Evolutionary conservation across 2,113 vertebrate species (phyloP), one percentile per base, ranked within the genome.

Genomic region (Halichoerus grypus): DNA sequence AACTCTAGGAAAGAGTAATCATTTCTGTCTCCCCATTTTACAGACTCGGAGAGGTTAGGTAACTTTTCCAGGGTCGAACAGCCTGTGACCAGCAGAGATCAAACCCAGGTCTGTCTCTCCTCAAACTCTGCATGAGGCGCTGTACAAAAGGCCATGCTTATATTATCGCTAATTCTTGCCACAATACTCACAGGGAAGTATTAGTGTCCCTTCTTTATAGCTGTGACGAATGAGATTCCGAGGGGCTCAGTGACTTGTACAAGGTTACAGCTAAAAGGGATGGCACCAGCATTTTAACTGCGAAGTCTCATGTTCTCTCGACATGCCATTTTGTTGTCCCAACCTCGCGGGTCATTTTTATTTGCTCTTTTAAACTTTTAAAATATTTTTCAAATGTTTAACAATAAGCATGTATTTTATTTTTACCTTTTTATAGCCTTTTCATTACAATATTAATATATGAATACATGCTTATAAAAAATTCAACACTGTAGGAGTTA

Each of bases 391-490:
- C 57, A 91, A 63, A 69, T 84, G 42, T 93, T 94, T 61, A 39
- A 76, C 74, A 71, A 59, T 80, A 57, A 76, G 3, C 55, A 63
- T 42, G 18, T 53, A 51, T 88, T 93, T 97, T 94, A 63, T n/a
- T 80, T 93, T 71, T 72, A 21, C 59, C 39, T 83, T 72, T 92
- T 96, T 93, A 94, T 95, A 69, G 67, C 16, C 65, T 92, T 80
- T 94, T 97, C 84, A 96, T 96, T 95, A 88, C 22, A 94, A 88
- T 81, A 76, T 42, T 51, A 95, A 77, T 69, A 67, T 26, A 79
- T 21, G 74, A 84, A 79, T 79, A 39, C 11, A 94, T 14, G 51
- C 19, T 96, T 57, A 22, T 89, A 92, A 97, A 96, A 87, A 49
- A 95, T 22, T 14, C 26, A 80, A 89, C 55, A 59, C 31, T 79